Percentiles rank a stretch among this genome's conserved stretches.
These are phyloP conservation scores for Leptinotarsa juncta DNA, from an alignment of 2,888 invertebrate genomes.

Conservation along the genomic window DNA sequence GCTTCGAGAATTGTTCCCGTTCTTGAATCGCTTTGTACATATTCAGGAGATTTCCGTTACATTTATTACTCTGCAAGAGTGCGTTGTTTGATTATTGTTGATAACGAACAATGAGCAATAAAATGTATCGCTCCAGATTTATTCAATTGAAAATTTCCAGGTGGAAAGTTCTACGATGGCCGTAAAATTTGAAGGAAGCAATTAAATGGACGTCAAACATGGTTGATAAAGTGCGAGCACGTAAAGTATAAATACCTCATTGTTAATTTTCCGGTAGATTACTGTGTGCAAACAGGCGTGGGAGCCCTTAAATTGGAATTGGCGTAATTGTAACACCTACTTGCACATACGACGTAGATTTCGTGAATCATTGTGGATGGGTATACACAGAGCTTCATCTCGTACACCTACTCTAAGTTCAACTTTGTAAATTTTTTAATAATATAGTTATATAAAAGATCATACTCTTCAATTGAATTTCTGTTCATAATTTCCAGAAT, in stretches of 20 bases:
- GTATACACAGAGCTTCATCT: background rate
- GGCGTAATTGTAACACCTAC: slow-evolving; percentile 23
- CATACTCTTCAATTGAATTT: no score
- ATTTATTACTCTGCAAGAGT: no score
- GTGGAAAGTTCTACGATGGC: background rate
- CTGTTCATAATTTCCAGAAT: no score
- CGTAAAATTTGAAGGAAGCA: slow-evolving; percentile 9
- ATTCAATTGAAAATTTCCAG: slow-evolving; percentile 7
- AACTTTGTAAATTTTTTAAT: no score
- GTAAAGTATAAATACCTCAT: slow-evolving; percentile 20
- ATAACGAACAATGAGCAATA: background rate
- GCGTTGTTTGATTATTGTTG: background rate
- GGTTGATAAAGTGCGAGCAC: slow-evolving; percentile 13
- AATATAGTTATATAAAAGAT: no score
- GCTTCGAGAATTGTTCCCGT: no score
- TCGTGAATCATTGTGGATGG: slow-evolving; percentile 7
- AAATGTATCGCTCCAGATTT: background rate
- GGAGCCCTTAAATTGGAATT: slow-evolving; percentile 24
- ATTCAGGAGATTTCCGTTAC: no score
- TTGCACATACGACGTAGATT: slow-evolving; percentile 11
- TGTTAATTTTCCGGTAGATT: slow-evolving; percentile 32
- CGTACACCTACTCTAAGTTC: no score
- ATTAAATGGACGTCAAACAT: slow-evolving; percentile 18
- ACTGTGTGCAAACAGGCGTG: slow-evolving; percentile 25
- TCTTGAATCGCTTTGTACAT: no score